phyloP scores from a whole-genome alignment of 2,888 invertebrate species.

The Loripinus fragilis region DNA sequence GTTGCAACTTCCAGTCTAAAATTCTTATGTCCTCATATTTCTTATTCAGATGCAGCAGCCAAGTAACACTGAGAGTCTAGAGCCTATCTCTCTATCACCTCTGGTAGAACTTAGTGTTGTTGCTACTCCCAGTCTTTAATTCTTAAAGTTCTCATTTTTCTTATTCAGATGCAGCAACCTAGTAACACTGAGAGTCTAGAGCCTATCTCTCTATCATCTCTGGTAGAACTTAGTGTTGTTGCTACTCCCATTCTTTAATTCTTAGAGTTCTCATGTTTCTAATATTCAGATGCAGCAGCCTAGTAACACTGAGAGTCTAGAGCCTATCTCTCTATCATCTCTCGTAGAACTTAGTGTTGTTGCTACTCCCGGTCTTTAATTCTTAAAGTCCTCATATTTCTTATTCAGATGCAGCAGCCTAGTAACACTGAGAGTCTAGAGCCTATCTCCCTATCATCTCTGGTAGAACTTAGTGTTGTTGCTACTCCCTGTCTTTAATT shows the following conservation, averaged over 20 bases:
- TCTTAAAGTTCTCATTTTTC: no score
- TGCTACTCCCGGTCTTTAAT: slow-evolving; percentile 88
- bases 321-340: slow-evolving; percentile 95
- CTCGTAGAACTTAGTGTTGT: slow-evolving; percentile 96
- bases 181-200: slow-evolving; percentile 87
- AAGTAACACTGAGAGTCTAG: slow-evolving; percentile 86
- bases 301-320: slow-evolving; percentile 86
- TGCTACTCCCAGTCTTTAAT: slow-evolving; percentile 88
- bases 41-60: slow-evolving; percentile 86
- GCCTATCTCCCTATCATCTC: no score
- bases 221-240: slow-evolving; percentile 95
- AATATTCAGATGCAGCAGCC: slow-evolving; percentile 86
- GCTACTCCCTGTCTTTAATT: slow-evolving; percentile 88
- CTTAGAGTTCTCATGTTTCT: no score
- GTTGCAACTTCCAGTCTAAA: slow-evolving; percentile 89
- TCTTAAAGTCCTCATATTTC: no score
- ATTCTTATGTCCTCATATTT: no score
- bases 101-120: slow-evolving; percentile 96
- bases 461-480: no score
- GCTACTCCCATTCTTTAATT: slow-evolving; percentile 89
- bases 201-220: slow-evolving; percentile 94
- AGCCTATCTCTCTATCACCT: slow-evolving; percentile 95
- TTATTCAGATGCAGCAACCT: slow-evolving; percentile 86
- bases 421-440: no score
- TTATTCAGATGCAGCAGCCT: no score